phyloP scores from a whole-genome alignment of 2,888 invertebrate species.

The Geotrupes spiniger region DNA sequence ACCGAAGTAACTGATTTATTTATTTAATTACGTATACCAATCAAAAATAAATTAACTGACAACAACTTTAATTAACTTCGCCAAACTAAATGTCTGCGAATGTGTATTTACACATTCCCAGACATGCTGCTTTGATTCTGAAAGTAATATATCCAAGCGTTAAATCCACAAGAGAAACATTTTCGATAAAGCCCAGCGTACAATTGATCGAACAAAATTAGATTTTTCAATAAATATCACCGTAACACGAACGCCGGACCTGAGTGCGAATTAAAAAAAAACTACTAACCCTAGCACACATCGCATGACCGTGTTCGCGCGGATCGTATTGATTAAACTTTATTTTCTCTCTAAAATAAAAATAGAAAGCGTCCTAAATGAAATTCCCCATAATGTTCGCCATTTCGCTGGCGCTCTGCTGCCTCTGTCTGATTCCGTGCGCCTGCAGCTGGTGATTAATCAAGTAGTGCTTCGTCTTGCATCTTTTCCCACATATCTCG shows the following conservation, averaged over 20 bases:
- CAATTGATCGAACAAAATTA: too few relatives aligned
- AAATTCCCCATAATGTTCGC: slow-evolving; percentile 24
- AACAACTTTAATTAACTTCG: too few relatives aligned
- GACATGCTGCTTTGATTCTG: too few relatives aligned
- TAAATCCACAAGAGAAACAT: too few relatives aligned
- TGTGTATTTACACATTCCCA: too few relatives aligned
- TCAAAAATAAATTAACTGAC: too few relatives aligned
- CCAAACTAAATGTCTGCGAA: too few relatives aligned
- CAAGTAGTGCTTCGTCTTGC: slow-evolving; percentile 74
- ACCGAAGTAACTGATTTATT: too few relatives aligned
- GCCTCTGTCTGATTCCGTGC: slow-evolving; percentile 70
- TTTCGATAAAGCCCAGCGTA: too few relatives aligned
- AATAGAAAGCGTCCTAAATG: slow-evolving; percentile 16
- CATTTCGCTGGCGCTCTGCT: slow-evolving; percentile 33
- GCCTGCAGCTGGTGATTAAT: slow-evolving; percentile 75
- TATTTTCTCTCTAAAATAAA: background rate
- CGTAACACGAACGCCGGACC: background rate
- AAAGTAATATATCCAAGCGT: too few relatives aligned
- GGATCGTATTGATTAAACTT: slow-evolving; percentile 4
- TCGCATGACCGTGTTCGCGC: slow-evolving; percentile 1
- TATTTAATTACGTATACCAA: too few relatives aligned
- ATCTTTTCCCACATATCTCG: slow-evolving; percentile 70
- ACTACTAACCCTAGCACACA: slow-evolving; percentile 3
- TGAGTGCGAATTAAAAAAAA: background rate
- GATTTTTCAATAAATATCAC: too few relatives aligned